Percentiles rank a stretch among this genome's conserved stretches.
Conservation (phyloP, 2,113 vertebrate genomes). For the Taurulus bubalis region DNA sequence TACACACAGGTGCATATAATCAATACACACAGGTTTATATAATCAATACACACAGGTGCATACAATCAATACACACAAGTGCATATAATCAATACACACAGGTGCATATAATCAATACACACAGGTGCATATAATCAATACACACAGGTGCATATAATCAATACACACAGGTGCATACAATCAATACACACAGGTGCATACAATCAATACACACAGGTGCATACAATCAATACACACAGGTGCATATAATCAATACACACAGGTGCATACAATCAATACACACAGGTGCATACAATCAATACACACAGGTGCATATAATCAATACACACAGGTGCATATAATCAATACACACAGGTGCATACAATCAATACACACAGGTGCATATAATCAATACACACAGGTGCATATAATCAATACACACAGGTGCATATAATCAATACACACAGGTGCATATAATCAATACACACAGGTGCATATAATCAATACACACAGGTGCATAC, state of each 20-base stretch:
- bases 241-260: background rate
- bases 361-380: background rate
- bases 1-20: background rate
- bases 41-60: background rate
- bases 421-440: background rate
- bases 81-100: too few relatives aligned
- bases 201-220: too few relatives aligned
- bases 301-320: background rate
- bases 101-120: background rate
- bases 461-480: background rate
- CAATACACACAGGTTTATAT: too few relatives aligned
- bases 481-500: background rate
- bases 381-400: background rate
- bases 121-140: background rate
- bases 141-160: background rate
- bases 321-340: background rate
- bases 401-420: background rate
- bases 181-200: background rate
- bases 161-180: background rate
- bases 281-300: too few relatives aligned
- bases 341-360: background rate
- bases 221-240: background rate
- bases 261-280: too few relatives aligned
- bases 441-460: background rate
- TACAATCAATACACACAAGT: too few relatives aligned